Conservation (phyloP, 2,113 vertebrate species). For the Narcine bancroftii region DNA sequence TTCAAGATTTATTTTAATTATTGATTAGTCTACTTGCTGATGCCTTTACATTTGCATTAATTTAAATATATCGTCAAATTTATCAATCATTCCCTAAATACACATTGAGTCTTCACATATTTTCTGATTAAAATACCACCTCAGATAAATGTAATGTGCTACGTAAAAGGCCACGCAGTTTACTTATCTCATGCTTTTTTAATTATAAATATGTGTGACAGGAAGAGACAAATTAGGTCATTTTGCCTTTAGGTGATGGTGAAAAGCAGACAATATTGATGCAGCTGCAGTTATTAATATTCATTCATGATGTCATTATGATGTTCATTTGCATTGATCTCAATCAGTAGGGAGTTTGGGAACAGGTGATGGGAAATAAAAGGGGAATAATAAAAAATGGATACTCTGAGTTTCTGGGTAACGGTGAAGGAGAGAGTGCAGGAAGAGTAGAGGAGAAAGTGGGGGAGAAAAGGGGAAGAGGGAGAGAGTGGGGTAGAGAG, state of each 20-base stretch:
- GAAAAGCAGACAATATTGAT: not conserved
- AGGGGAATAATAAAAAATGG: not conserved
- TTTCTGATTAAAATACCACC: not conserved
- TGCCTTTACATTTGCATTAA: not conserved
- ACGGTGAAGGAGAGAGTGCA: no score
- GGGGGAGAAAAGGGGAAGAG: no score
- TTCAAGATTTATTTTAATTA: not conserved
- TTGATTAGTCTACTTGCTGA: not conserved
- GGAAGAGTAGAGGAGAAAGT: no score
- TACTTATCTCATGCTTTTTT: not conserved
- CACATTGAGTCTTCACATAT: not conserved
- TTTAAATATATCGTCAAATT: slow-evolving; percentile 1
- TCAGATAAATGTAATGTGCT: not conserved
- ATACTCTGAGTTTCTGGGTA: not conserved
- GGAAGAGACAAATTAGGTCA: not conserved
- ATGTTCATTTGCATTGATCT: not conserved
- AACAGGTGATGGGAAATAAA: not conserved
- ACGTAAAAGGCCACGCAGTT: not conserved
- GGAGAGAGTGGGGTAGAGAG: no score
- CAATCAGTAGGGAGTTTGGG: not conserved
- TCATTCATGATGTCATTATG: no score
- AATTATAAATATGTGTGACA: not conserved
- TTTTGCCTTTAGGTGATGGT: not conserved
- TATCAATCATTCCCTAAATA: not conserved
- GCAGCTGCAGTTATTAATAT: not conserved